Base-by-base conservation (phyloP, 2,888 invertebrate genomes). In the Bimastos eiseni region DNA sequence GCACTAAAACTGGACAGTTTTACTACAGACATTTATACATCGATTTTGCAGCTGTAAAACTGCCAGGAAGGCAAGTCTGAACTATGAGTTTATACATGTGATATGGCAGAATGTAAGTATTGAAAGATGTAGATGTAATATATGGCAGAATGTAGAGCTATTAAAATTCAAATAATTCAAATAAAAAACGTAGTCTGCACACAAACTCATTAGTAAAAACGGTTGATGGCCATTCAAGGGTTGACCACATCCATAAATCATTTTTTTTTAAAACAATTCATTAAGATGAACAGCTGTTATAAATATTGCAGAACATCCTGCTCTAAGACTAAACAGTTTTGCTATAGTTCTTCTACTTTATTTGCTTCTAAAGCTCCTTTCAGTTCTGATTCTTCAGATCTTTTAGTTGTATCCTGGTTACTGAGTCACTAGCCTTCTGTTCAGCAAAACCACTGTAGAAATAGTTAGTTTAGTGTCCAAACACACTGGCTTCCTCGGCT, bases 1-100 rank as follows among this genome's bases (percentile, higher is more conserved):
- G 70, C 70, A 70, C 70, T 70, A 70, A 70, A 70, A 70, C 70
- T 70, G 70, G 70, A n/a, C 70, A 70, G 70, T 70, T 70, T 70
- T 70, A 70, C 70, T 30, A n/a, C 70, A 70, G 30, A 70, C 70
- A 70, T 70, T 70, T 70, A 70, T 70, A 70, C 70, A n/a, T 70
- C 70, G 70, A 70, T 70, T n/a, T 70, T 70, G n/a, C n/a, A 70
- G 70, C 70, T 70, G n/a, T 70, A 70, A 70, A 70, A 70, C 70
- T 70, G 70, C n/a, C 70, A 70, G 70, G 11, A 70, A 70, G 70
- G 30, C 30, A 70, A n/a, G 70, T n/a, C 70, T 70, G n/a, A 70
- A 13, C 70, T 70, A 70, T 70, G 70, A 70, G n/a, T 70, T n/a
- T 13, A 17, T 17, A 55, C 30, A 70, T 70, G 30, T 70, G 70